Percentiles rank a stretch among this genome's conserved stretches.
phyloP scores from a whole-genome alignment of 2,888 invertebrate genomes.

The Cheiracanthium punctorium region DNA sequence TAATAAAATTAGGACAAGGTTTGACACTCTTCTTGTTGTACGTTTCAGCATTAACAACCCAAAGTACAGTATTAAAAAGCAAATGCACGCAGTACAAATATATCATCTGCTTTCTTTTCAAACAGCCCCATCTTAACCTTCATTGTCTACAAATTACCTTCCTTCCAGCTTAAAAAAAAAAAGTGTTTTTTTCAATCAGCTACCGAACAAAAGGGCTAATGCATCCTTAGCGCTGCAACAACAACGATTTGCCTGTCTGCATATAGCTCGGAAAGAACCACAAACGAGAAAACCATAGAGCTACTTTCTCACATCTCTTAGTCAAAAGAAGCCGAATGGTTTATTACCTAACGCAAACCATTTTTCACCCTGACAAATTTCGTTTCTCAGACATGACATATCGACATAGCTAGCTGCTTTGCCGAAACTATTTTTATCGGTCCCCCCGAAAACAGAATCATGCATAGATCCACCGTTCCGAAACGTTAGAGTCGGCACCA shows the following conservation, averaged over 20 bases:
- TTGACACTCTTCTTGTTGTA: no score
- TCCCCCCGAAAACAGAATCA: slow-evolving; percentile 16
- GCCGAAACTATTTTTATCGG: slow-evolving; percentile 17
- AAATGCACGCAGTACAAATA: no score
- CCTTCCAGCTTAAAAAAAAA: no score
- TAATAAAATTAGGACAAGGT: no score
- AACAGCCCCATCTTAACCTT: no score
- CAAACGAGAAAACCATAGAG: background rate
- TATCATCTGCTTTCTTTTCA: no score
- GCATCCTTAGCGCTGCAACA: background rate
- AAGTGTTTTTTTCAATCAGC: background rate
- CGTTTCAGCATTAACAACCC: no score
- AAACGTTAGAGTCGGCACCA: slow-evolving; percentile 58
- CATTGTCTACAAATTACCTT: no score
- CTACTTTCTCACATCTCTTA: background rate
- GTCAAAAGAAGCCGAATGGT: slow-evolving; percentile 24
- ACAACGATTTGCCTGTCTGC: background rate
- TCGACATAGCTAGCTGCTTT: slow-evolving; percentile 20
- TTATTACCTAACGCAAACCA: slow-evolving; percentile 6
- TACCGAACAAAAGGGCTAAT: background rate
- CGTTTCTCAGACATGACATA: slow-evolving; percentile 30
- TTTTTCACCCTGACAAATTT: slow-evolving; percentile 50
- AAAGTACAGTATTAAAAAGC: no score
- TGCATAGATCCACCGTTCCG: slow-evolving; percentile 44
- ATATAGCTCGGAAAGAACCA: background rate